Evolutionary conservation across 2,797 vertebrate genomes (phyloP).

Genomic region (Spea hammondii): DNA sequence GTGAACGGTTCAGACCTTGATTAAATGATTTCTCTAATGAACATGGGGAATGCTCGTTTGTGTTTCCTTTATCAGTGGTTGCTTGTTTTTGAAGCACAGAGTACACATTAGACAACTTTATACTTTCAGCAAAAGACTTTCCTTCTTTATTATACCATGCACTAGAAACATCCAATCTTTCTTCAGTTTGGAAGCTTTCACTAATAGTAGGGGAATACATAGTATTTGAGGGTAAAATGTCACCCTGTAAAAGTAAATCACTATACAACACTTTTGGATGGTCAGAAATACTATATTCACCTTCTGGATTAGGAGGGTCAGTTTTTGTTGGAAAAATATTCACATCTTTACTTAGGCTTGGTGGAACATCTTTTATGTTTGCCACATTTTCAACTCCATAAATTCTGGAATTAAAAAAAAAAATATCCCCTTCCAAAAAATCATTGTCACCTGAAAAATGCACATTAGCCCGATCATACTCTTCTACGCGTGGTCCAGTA

Average conservation of each 20-base stretch:
- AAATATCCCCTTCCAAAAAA: conserved; percentile 47
- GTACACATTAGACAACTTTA: neutral
- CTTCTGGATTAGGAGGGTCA: conserved; percentile 13
- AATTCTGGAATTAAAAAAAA: conserved; percentile 51
- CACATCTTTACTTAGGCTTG: conserved; percentile 24
- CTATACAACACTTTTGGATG: conserved; percentile 48
- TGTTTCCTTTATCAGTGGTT: neutral
- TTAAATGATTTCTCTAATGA: conserved; percentile 20
- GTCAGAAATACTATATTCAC: conserved; percentile 49
- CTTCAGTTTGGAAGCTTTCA: conserved; percentile 6
- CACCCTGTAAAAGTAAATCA: conserved; percentile 32
- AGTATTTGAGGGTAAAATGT: conserved; percentile 37
- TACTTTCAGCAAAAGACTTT: neutral
- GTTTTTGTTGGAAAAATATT: conserved; percentile 36
- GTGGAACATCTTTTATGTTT: conserved; percentile 18
- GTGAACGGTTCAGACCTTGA: conserved; percentile 28
- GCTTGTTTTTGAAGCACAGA: neutral
- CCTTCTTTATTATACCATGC: neutral
- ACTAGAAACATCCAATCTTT: conserved; percentile 16
- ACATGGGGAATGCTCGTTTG: conserved; percentile 19
- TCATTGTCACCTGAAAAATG: conserved; percentile 37
- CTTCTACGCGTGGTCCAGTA: conserved; percentile 29
- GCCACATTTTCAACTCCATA: conserved; percentile 42
- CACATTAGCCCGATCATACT: conserved; percentile 22
- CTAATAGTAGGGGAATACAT: conserved; percentile 31